phyloP scores from a whole-genome alignment of 2,113 vertebrate species.

The Pycnonotus jocosus region DNA sequence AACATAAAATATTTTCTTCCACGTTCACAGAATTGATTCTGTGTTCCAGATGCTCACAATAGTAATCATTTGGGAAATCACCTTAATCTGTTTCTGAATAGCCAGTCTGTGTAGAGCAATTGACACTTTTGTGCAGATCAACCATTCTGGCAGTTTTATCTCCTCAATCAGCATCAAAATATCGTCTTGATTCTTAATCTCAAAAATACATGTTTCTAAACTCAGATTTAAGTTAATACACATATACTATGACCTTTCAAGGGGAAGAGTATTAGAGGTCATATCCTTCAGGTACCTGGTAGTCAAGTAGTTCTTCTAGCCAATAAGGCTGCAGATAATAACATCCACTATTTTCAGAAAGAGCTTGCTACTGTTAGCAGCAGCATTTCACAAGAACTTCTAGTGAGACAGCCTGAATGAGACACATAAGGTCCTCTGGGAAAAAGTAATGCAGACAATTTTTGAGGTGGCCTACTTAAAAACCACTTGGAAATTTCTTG shows the following conservation, averaged over 20 bases:
- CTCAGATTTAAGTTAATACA: not conserved
- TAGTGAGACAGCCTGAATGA: not conserved
- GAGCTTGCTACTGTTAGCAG: not conserved
- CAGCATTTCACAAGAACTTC: not conserved
- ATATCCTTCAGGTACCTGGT: not conserved
- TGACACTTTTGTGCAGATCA: not conserved
- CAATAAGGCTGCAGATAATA: not conserved
- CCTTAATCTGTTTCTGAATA: not conserved
- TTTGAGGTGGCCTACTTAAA: not conserved
- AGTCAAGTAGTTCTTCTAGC: not conserved
- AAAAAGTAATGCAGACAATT: not conserved
- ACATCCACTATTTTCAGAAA: not conserved
- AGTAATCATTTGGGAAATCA: not conserved
- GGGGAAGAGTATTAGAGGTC: not conserved
- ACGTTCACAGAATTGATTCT: not conserved
- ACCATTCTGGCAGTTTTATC: not conserved
- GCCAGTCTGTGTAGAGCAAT: not conserved
- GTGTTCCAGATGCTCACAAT: not conserved
- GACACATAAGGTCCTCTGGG: not conserved
- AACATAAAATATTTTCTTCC: not conserved
- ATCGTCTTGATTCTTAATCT: not conserved
- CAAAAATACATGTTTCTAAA: not conserved
- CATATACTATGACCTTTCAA: not conserved
- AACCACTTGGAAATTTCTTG: not conserved
- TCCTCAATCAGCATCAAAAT: not conserved